Percentiles rank a stretch among this genome's conserved stretches.
phyloP scores from a whole-genome alignment of 2,113 vertebrate species.

The Oplegnathus fasciatus region DNA sequence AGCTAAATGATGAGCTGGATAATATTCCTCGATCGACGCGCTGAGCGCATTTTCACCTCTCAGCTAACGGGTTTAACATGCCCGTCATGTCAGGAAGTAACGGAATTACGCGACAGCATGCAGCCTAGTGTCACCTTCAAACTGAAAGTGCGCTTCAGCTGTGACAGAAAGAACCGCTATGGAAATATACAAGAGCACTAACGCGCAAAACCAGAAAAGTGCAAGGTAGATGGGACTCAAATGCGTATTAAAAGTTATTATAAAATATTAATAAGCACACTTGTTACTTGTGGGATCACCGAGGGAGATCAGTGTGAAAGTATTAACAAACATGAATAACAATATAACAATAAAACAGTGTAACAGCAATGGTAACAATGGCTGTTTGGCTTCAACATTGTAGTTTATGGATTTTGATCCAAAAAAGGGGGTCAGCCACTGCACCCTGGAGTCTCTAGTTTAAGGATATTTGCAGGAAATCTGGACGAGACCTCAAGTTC shows the following conservation, averaged over 20 bases:
- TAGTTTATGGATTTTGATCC: not conserved
- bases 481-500: not conserved
- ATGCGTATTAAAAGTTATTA: not conserved
- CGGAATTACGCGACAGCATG: not conserved
- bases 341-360: too few species aligned
- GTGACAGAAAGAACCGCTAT: not conserved
- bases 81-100: conserved; percentile 3
- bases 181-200: not conserved
- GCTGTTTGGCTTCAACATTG: not conserved
- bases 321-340: not conserved
- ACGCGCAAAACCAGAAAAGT: not conserved
- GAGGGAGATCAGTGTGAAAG: not conserved
- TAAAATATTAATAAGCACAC: not conserved
- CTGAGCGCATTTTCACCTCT: not conserved
- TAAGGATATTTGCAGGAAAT: not conserved
- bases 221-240: not conserved
- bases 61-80: conserved; percentile 12
- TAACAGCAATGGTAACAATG: not conserved
- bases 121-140: conserved; percentile 10
- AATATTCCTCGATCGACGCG: not conserved
- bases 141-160: not conserved
- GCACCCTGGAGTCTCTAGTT: not conserved
- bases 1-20: not conserved
- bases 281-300: too few species aligned
- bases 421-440: not conserved